Evolutionary conservation across 2,797 vertebrate species (phyloP), one percentile per base, ranked within the genome.

Genomic region (Chaetophractus vellerosus): DNA sequence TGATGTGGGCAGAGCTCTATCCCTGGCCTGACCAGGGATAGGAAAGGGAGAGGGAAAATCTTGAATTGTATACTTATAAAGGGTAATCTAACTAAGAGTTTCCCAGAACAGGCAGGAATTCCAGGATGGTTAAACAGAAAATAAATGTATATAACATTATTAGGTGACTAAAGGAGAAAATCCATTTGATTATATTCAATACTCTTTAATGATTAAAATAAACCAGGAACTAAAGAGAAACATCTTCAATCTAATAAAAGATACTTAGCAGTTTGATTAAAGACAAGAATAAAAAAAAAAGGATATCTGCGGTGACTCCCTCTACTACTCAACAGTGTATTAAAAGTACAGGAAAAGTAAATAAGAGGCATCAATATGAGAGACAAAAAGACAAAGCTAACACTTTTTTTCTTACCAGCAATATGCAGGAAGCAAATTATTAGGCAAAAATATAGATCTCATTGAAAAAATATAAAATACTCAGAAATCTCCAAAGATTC

Each of bases 141-240:
- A 69, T 84, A 90, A 90, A 88, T 59, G 31, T 26, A 57, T 57
- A 28, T 55, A 87, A 84, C 12, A 61, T 71, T 89, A 59, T 85
- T 31, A 69, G 31, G 19, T 48, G 19, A 79, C 80, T 75, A 74
- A 75, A 48, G 3, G 21, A 69, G 64, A 90, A 91, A 89, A 86
- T 61, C 9, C 15, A 91, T 86, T 91, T 79, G 10, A 57, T 80
- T 57, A 79, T 69, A 81, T 69, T 81, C 36, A 75, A 33, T 85
- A 33, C 1, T 59, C 18, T 93, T 93, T 61, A 66, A 79, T 71
- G 14, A 91, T 45, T 92, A 31, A 61, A 84, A 93, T 93, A 87
- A 68, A 85, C n/a, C 3, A 64, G 41, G 93, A 59, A 87, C 61
- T 33, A 93, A 92, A 93, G 55, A 12, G 7, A 92, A 91, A 80